Conservation (phyloP, 2,888 invertebrate genomes). For the Epinotia demarniana region DNA sequence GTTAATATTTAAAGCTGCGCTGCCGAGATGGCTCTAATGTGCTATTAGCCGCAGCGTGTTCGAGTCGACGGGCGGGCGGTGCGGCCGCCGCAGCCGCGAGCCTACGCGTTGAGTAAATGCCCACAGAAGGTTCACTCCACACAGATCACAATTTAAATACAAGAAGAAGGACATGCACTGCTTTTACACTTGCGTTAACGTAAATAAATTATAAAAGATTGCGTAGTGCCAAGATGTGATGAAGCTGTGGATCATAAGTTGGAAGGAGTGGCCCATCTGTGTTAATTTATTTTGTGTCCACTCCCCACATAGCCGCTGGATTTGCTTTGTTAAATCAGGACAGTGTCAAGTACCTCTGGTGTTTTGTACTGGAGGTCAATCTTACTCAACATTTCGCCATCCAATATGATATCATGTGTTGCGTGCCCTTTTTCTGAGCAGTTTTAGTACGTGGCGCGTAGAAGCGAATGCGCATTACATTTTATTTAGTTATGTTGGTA, state of each 20-base stretch:
- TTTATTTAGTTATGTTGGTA: neutral
- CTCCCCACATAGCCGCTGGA: constrained; percentile 20
- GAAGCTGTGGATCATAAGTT: neutral
- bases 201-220: neutral
- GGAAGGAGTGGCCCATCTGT: neutral
- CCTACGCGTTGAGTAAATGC: constrained; percentile 8
- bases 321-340: constrained; percentile 33
- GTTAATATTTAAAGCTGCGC: constrained; percentile 76
- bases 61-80: constrained; percentile 24
- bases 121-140: neutral
- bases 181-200: neutral
- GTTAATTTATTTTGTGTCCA: neutral
- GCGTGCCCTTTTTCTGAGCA: neutral
- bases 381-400: neutral
- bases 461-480: neutral
- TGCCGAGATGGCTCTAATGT: constrained; percentile 73
- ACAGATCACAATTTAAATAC: constrained; percentile 1
- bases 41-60: constrained; percentile 67
- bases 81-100: constrained; percentile 8
- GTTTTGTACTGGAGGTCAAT: neutral
- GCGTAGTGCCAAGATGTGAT: neutral
- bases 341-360: constrained; percentile 25
- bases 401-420: neutral
- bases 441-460: neutral
- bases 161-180: neutral